Conservation (phyloP, 2,888 invertebrate genomes). For the Lithophane ornitopus region DNA sequence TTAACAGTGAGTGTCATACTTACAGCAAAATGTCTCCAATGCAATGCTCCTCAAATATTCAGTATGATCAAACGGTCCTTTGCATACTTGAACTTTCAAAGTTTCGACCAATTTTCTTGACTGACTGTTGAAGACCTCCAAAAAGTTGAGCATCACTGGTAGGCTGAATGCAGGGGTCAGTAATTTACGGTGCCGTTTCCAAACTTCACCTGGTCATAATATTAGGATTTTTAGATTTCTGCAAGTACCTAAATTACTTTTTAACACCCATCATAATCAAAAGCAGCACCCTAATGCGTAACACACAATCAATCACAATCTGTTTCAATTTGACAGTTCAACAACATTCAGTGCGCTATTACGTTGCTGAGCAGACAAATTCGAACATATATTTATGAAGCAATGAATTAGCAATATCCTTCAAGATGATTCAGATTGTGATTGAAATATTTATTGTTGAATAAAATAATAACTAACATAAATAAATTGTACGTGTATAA, state of each 20-base stretch:
- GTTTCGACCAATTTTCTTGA: slow-evolving; percentile 62
- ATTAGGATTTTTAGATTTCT: not conserved
- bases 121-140: slow-evolving; percentile 72
- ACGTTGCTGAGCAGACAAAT: too few species aligned
- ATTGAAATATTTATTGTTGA: not conserved
- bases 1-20: slow-evolving; percentile 53
- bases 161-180: slow-evolving; percentile 74
- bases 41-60: slow-evolving; percentile 64
- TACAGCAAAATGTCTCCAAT: slow-evolving; percentile 73
- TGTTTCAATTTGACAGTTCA: too few species aligned
- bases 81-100: slow-evolving; percentile 58
- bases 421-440: too few species aligned
- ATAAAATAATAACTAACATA: not conserved
- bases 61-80: slow-evolving; percentile 68
- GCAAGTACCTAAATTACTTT: too few species aligned
- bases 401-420: too few species aligned
- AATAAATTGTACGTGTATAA: too few species aligned
- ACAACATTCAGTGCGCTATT: too few species aligned
- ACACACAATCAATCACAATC: too few species aligned
- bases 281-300: too few species aligned
- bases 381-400: too few species aligned
- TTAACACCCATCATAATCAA: not conserved
- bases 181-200: slow-evolving; percentile 73
- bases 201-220: slow-evolving; percentile 66
- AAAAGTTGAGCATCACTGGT: slow-evolving; percentile 70